A percentile compares a stretch with the other conserved stretches of the same genome.
Evolutionary conservation across 2,888 invertebrate genomes (phyloP).

Genomic region (Phlogophora meticulosa): DNA sequence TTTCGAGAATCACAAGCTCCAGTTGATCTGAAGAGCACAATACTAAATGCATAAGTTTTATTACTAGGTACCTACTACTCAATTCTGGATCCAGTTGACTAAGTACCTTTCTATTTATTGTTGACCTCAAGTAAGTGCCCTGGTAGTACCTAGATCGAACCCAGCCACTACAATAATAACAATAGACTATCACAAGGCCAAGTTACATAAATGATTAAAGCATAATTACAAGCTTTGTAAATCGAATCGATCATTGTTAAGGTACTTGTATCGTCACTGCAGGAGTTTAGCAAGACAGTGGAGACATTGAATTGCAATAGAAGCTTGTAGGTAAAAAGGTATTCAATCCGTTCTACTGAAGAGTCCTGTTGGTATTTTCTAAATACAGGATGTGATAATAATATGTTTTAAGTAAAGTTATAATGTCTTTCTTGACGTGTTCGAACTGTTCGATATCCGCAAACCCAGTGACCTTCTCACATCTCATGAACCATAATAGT

Average conservation of each 20-base stretch:
- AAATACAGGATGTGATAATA: background rate
- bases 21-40: background rate
- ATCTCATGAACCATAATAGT: too few species aligned
- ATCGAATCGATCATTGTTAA: constrained; percentile 36
- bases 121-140: constrained; percentile 1
- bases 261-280: constrained; percentile 2
- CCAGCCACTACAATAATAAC: constrained; percentile 12
- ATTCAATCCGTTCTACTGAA: background rate
- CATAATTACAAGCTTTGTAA: constrained; percentile 30
- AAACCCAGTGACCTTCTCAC: too few species aligned
- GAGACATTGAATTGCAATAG: background rate
- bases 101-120: background rate
- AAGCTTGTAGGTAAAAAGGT: too few species aligned
- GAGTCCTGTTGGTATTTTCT: background rate
- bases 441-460: background rate
- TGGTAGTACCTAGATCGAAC: background rate
- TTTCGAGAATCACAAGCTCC: background rate
- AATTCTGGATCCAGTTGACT: background rate
- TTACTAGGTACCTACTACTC: background rate
- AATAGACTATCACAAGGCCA: constrained; percentile 41
- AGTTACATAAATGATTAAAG: constrained; percentile 15
- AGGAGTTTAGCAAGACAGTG: background rate
- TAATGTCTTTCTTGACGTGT: background rate
- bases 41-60: background rate
- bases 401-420: background rate